phyloP scores from a whole-genome alignment of 2,888 invertebrate genomes.

The Drosophila atripex region DNA sequence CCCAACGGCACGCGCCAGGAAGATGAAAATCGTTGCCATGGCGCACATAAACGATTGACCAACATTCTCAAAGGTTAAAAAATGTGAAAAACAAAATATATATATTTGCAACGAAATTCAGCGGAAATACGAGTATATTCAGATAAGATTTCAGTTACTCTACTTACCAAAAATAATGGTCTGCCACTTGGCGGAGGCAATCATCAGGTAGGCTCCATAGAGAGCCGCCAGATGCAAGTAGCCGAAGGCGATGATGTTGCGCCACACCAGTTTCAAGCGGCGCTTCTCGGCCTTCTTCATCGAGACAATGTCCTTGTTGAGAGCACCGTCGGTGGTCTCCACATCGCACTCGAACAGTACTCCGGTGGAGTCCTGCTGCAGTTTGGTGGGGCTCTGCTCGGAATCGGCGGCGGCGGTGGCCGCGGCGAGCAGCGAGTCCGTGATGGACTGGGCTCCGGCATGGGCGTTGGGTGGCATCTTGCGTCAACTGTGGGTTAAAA shows the following conservation, averaged over 20 bases:
- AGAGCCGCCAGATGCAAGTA: constrained; percentile 90
- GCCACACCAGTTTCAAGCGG: constrained; percentile 89
- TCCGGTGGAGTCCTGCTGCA: constrained; percentile 84
- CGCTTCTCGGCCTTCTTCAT: constrained; percentile 86
- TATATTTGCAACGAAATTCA: no score
- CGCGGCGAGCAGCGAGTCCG: constrained; percentile 75
- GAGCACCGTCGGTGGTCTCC: constrained; percentile 87
- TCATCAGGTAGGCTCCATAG: constrained; percentile 89
- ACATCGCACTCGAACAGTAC: constrained; percentile 88
- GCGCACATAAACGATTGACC: no score
- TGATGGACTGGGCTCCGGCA: constrained; percentile 83
- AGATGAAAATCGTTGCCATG: constrained; percentile 39
- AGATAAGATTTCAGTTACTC: no score
- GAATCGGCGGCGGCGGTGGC: constrained; percentile 70
- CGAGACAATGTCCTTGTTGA: constrained; percentile 85
- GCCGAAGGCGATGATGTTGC: constrained; percentile 91
- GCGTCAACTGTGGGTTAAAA: constrained; percentile 42
- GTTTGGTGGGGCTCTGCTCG: constrained; percentile 69
- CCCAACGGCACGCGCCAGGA: constrained; percentile 52
- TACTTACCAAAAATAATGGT: constrained; percentile 90
- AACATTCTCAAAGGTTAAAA: no score
- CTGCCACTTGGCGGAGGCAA: constrained; percentile 89
- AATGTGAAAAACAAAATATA: no score
- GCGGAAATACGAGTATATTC: no score
- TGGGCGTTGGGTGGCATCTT: constrained; percentile 86